Evolutionary conservation across 2,888 invertebrate species (phyloP), one percentile per base, ranked within the genome.

Genomic region (Lampropteryx suffumata): DNA sequence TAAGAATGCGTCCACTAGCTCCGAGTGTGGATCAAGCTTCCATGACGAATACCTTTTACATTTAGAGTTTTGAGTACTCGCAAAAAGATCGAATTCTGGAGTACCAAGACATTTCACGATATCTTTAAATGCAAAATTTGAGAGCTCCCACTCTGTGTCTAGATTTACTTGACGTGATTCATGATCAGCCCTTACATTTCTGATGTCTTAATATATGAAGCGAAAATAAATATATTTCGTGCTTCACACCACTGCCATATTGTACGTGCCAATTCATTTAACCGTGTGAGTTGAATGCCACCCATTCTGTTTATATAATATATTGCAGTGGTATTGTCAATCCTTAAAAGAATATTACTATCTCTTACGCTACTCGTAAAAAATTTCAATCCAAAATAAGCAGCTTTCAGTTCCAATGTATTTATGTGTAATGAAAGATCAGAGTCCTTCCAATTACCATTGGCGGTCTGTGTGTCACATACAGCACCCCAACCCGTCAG

Each of bases 321-420:
- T n/a, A 59, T 50, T 4, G 56, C 59, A n/a, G 55, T 59, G 0
- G 54, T 56, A 46, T 59, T 59, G 17, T 59, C 59, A 9, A 59
- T 43, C n/a, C 56, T 28, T 29, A 54, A 26, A 24, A 59, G 21
- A 7, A 59, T 49, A 11, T 51, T 33, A 27, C 49, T 43, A 30
- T 45, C 6, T 5, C 3, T 11, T 10, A n/a, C 13, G 1, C 28
- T 11, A 0, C 9, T 10, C 2, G 24, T 11, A 27, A 37, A 37
- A 9, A 27, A 13, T 27, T 37, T 37, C 9, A 37, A 13, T 6
- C 37, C 13, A 9, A 12, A 37, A 9, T 27, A 37, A 3, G 37
- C 37, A 34, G 51, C 45, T 10, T 35, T 10, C 8, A 51, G 14
- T 26, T 55, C 50, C 0, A 50, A 33, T 1, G 26, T 11, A 29